phyloP scores from a whole-genome alignment of 2,797 vertebrate genomes.

The Eptatretus atami region DNA sequence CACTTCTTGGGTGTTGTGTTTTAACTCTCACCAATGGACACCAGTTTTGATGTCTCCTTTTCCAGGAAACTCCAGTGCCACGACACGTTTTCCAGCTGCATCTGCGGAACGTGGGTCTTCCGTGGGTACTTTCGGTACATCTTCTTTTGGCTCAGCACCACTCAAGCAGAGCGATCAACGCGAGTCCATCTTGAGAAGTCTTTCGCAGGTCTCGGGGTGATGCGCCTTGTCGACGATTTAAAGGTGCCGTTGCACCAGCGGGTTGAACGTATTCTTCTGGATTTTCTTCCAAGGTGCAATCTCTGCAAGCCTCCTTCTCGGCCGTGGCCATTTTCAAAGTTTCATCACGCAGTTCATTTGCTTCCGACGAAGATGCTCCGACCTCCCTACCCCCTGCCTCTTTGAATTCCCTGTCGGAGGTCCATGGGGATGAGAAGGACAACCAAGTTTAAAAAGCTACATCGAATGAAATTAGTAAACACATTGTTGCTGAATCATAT shows the following conservation, averaged over 20 bases:
- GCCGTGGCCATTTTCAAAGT: constrained; percentile 37
- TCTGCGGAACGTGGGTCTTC: constrained; percentile 60
- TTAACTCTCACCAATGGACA: constrained; percentile 47
- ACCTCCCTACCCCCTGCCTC: no score
- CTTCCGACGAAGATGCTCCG: no score
- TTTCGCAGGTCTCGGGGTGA: constrained; percentile 46
- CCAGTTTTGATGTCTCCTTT: constrained; percentile 52
- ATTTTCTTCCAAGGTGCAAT: constrained; percentile 82
- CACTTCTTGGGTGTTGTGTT: no score
- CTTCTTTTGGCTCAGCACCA: constrained; percentile 68
- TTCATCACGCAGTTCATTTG: constrained; percentile 2
- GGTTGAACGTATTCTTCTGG: constrained; percentile 84
- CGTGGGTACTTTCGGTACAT: constrained; percentile 63
- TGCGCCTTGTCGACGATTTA: constrained; percentile 62
- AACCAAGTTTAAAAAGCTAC: no score
- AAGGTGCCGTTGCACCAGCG: constrained; percentile 84
- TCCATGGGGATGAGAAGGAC: no score
- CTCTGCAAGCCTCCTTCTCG: constrained; percentile 63
- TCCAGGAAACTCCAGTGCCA: constrained; percentile 75
- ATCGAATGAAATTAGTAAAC: no score
- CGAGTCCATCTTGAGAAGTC: constrained; percentile 68
- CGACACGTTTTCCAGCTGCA: constrained; percentile 91
- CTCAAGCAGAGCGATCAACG: constrained; percentile 59
- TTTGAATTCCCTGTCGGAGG: no score
- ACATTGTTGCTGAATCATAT: no score